Conservation (phyloP, 2,113 vertebrate species). For the Calidris pugnax region DNA sequence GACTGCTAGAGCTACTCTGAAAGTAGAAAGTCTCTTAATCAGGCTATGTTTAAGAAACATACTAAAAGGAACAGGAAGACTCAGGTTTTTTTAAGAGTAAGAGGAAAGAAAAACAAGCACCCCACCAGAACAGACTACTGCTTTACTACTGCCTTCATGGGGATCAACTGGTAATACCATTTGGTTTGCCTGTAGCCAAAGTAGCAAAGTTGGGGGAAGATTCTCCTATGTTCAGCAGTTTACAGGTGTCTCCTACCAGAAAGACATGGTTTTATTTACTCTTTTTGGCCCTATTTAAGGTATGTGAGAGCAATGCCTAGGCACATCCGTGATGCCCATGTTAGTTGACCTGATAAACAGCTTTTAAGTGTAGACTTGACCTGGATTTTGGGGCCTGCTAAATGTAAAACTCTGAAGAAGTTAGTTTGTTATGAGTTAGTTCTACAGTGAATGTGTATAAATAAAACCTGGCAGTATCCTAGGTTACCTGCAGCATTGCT, state of each 20-base stretch:
- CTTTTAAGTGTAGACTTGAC: background rate
- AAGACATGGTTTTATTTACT: background rate
- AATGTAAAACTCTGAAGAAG: background rate
- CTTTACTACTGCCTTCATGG: background rate
- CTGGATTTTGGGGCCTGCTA: background rate
- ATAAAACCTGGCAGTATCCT: background rate
- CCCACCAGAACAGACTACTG: background rate
- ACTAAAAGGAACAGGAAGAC: background rate
- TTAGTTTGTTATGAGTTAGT: background rate
- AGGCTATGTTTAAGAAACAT: background rate
- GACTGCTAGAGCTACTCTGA: background rate
- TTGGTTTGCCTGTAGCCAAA: background rate
- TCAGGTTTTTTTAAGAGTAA: background rate
- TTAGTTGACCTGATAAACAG: background rate
- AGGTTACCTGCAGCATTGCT: background rate
- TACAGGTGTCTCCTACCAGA: background rate
- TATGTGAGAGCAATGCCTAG: background rate
- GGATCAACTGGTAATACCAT: background rate
- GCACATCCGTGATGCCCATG: background rate
- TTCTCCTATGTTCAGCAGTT: background rate
- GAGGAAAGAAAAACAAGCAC: too few relatives aligned
- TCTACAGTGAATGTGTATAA: background rate
- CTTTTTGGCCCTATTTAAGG: background rate
- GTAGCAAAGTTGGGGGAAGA: background rate
- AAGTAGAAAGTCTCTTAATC: background rate